Conservation (phyloP, 2,888 invertebrate species). For the Drosophila macrospina region DNA sequence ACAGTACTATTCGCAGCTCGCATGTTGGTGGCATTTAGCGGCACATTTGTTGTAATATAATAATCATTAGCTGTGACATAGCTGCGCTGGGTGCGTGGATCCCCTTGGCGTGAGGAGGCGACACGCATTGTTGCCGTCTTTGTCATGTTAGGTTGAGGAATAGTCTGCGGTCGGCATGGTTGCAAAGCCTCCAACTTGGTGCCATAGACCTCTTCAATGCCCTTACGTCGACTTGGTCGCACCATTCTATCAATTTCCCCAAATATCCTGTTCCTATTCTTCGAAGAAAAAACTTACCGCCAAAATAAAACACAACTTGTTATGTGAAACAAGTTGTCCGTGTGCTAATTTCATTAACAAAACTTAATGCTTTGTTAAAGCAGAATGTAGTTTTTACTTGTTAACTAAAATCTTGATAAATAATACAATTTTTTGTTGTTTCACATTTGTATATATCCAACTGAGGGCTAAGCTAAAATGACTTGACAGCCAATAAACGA, state of each 20-base stretch:
- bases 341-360: slow-evolving; percentile 24
- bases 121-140: slow-evolving; percentile 60
- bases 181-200: slow-evolving; percentile 66
- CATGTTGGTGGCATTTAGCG: slow-evolving; percentile 55
- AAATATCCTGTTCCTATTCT: neutral
- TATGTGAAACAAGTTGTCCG: slow-evolving; percentile 8
- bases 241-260: slow-evolving; percentile 67
- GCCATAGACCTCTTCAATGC: slow-evolving; percentile 82
- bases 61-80: slow-evolving; percentile 71
- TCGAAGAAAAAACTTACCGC: slow-evolving; percentile 28
- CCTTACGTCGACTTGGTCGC: slow-evolving; percentile 76
- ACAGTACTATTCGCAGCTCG: slow-evolving; percentile 28
- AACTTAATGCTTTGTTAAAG: slow-evolving; percentile 11
- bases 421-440: slow-evolving; percentile 50
- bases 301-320: slow-evolving; percentile 35
- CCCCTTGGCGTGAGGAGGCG: slow-evolving; percentile 47
- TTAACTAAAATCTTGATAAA: slow-evolving; percentile 53
- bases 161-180: slow-evolving; percentile 51
- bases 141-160: slow-evolving; percentile 47
- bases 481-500: slow-evolving; percentile 6
- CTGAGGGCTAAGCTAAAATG: slow-evolving; percentile 50
- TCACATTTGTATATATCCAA: slow-evolving; percentile 56
- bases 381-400: slow-evolving; percentile 34
- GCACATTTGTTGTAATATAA: slow-evolving; percentile 67
- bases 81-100: slow-evolving; percentile 64